A percentile compares a stretch with the other conserved stretches of the same genome.
Evolutionary conservation across 92 coral and sea anemone genomes (phyloP).

Genomic region (Blastomussa wellsi): DNA sequence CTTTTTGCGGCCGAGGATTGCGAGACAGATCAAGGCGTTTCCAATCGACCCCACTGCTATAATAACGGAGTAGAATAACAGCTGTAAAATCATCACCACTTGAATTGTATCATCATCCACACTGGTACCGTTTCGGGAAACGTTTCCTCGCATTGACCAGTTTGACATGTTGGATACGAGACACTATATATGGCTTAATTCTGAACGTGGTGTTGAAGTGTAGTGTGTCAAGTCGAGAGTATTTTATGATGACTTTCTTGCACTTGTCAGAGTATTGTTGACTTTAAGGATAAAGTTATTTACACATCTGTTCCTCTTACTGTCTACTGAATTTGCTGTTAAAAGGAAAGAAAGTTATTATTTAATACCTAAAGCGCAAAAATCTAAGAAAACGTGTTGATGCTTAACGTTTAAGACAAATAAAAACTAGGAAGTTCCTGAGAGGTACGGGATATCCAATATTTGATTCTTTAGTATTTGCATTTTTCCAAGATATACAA

Average conservation of each 20-base stretch:
- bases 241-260: background rate
- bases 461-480: too few species aligned
- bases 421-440: too few species aligned
- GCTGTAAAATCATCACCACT: conserved; percentile 54
- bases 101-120: background rate
- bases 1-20: conserved; percentile 69
- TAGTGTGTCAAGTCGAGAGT: background rate
- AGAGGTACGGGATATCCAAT: too few species aligned
- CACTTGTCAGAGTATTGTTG: background rate
- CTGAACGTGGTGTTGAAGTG: background rate
- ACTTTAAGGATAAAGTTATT: background rate
- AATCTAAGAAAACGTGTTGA: background rate
- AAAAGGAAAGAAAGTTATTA: background rate
- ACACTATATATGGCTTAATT: background rate
- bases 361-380: too few species aligned
- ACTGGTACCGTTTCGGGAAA: conserved; percentile 22
- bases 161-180: background rate
- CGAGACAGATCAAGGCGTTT: conserved; percentile 70
- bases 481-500: too few species aligned
- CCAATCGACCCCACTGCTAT: conserved; percentile 73
- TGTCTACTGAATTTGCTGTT: background rate
- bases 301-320: background rate
- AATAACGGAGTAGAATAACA: conserved; percentile 66
- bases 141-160: conserved; percentile 3
- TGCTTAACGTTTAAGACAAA: too few species aligned